A percentile compares a stretch with the other conserved stretches of the same genome.
Conservation (phyloP, 1,140 invertebrate species). For the Lycorma delicatula region DNA sequence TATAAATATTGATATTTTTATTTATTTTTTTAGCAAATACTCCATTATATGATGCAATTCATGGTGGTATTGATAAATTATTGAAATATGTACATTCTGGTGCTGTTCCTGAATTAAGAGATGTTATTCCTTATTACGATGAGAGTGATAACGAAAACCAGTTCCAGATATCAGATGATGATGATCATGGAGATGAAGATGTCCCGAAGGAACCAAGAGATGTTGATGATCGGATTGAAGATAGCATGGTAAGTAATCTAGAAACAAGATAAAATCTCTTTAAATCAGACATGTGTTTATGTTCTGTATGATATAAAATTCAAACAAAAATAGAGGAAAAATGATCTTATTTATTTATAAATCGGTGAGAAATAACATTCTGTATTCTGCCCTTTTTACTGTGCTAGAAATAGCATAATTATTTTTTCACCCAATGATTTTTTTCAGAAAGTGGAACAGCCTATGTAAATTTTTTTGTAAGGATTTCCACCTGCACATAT, state of each 20-base stretch:
- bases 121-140: conserved; percentile 49
- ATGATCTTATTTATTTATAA: not conserved
- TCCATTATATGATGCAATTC: conserved; percentile 59
- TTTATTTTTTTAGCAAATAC: conserved; percentile 49
- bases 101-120: conserved; percentile 65
- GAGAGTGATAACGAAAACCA: conserved; percentile 11
- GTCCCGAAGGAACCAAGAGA: not conserved
- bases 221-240: not conserved
- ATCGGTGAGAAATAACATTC: not conserved
- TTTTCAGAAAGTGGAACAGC: not conserved
- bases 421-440: not conserved
- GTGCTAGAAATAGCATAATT: not conserved
- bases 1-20: not conserved
- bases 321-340: not conserved
- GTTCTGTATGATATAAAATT: not conserved
- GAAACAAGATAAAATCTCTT: not conserved
- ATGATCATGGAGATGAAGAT: not conserved
- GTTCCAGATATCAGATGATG: conserved; percentile 1
- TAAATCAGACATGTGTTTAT: not conserved
- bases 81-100: conserved; percentile 67
- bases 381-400: not conserved
- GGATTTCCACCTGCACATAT: not conserved
- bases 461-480: not conserved
- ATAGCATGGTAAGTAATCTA: not conserved
- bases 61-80: conserved; percentile 61